Base-by-base conservation (phyloP, 2,888 invertebrate genomes). In the Yponomeuta plumbellus region DNA sequence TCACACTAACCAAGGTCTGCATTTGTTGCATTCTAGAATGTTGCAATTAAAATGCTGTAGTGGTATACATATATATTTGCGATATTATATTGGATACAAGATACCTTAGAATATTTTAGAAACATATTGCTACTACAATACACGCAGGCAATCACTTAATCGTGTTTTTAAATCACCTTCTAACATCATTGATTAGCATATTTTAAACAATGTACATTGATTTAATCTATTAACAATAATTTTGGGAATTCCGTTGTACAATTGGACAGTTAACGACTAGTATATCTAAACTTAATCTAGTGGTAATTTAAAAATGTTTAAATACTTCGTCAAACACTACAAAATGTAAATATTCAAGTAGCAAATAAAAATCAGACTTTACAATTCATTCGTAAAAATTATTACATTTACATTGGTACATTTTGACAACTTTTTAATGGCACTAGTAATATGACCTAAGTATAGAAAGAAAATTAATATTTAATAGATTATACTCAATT, bases 351-450 rank as follows among this genome's bases (percentile, higher is more conserved):
- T 61, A 26, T 61, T 11, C 62, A 65, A 64, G 61, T 40, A 69
- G 66, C 61, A 69, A 69, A 68, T 67, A 66, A 69, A 57, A 69
- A 69, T 69, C 69, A 69, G 69, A 69, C 69, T 69, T 69, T 67
- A 67, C 66, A 69, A 67, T 39, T 22, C 64, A 26, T 64, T 64
- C 34, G 17, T 61, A 34, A 26, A 61, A 61, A 34, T 22, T 52
- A 52, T 17, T 34, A 52, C 13, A 58, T 6, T 13, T 58, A 22
- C 21, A 10, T 58, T 58, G 21, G 58, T 20, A 22, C 58, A 58
- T 58, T 58, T 58, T 58, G 20, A 52, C 44, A 52, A 52, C 44
- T 61, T 68, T 56, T 66, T 58, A 68, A 68, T 68, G 68, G 68
- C 68, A 68, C 66, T 20, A 52, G 6, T 59, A 52, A 52, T 52